Percentiles rank a stretch among this genome's conserved stretches.
Evolutionary conservation across 2,797 vertebrate species (phyloP).

Genomic region (Sternarchorhynchus goeldii): DNA sequence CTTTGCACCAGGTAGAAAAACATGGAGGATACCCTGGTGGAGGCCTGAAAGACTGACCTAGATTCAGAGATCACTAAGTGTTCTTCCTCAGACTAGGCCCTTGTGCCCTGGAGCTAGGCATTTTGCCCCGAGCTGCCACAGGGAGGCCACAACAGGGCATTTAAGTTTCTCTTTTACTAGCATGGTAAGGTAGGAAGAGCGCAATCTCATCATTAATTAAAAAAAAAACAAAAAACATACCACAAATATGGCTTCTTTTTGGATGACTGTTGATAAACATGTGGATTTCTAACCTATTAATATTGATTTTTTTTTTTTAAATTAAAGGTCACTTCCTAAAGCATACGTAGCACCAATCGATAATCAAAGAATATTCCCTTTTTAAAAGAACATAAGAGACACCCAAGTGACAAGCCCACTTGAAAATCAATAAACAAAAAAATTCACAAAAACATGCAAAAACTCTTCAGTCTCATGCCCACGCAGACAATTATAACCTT

Average conservation of each 20-base stretch:
- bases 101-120: background rate
- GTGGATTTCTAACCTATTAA: too few species aligned
- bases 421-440: background rate
- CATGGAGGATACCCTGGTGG: background rate
- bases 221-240: background rate
- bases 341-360: too few species aligned
- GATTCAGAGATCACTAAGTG: background rate
- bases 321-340: too few species aligned
- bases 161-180: too few species aligned
- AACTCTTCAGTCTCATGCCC: constrained; percentile 36
- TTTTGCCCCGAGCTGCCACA: background rate
- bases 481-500: constrained; percentile 52
- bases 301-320: too few species aligned
- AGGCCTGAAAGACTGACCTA: constrained; percentile 1
- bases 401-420: background rate
- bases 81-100: background rate
- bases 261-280: background rate
- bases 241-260: background rate
- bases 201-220: background rate
- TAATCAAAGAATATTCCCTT: too few species aligned
- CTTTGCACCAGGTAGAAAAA: background rate
- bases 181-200: too few species aligned
- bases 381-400: too few species aligned
- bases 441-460: background rate
- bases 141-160: too few species aligned